Evolutionary conservation across 2,888 invertebrate genomes (phyloP), one percentile per base, ranked within the genome.

Genomic region (Eutolmus rufibarbis): DNA sequence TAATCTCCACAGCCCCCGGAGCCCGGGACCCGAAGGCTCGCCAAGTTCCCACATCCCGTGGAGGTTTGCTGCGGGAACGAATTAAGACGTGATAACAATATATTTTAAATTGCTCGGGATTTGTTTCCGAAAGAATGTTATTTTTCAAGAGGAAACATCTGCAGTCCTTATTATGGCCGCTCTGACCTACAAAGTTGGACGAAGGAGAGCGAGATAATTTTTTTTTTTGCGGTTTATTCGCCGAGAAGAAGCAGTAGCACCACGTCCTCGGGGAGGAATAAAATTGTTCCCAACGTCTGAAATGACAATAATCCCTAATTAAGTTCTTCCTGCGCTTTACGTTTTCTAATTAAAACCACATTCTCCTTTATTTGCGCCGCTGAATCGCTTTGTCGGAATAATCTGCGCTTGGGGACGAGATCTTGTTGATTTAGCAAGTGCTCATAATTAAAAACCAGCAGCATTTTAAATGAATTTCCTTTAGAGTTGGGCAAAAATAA

Each of bases 271-370:
- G 34, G 57, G 82, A 51, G 28, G 57, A 82, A 57, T 51, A 82
- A 82, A 57, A 82, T 56, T 82, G 57, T 57, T 57, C n/a, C 57
- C 16, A 82, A 51, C 51, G 28, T 66, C 40, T 82, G 66, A 82
- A 51, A 82, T 82, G 56, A 82, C 82, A 82, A 66, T 82, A 82
- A 82, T 82, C 66, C 82, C 66, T 82, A 82, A 82, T 82, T 82
- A 82, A 82, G 82, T 82, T 82, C 37, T 37, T 57, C 37, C 66
- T 82, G 66, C 31, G 82, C 57, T 82, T 81, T 57, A 82, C 82
- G 57, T 56, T 82, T 82, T 66, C 81, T 82, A 82, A 82, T 82
- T 82, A 82, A 82, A 56, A 56, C 56, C 57, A 82, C 82, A 82
- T 82, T 57, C 66, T 82, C 56, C 57, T 57, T 51, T 82, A 66